Conservation (phyloP, 2,113 vertebrate genomes). For the Corythornis vintsioides region DNA sequence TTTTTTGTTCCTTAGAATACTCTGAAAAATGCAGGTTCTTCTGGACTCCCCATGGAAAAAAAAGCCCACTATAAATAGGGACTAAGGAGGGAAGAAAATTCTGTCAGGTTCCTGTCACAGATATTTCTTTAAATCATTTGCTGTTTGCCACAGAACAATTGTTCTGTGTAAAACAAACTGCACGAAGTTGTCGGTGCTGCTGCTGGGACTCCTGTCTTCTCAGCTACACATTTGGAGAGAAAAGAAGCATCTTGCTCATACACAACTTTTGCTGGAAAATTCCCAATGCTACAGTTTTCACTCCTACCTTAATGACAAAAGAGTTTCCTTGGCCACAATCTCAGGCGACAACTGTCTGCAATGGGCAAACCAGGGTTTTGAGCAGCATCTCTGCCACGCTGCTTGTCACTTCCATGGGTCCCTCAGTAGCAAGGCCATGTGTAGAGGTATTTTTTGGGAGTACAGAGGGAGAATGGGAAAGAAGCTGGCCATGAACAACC, state of each 20-base stretch:
- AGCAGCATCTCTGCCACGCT: neutral
- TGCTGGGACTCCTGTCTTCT: slow-evolving; percentile 14
- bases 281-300: neutral
- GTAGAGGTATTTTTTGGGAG: neutral
- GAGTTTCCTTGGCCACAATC: neutral
- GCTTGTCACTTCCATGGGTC: neutral
- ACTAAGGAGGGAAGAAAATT: slow-evolving; percentile 5
- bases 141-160: slow-evolving; percentile 9
- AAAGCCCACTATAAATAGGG: neutral
- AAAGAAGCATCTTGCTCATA: neutral
- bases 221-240: neutral
- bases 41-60: neutral
- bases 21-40: slow-evolving; percentile 19
- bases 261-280: neutral
- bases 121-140: slow-evolving; percentile 1
- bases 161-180: neutral
- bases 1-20: neutral
- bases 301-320: neutral
- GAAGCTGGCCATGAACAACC: neutral
- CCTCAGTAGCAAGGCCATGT: neutral
- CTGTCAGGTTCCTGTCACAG: slow-evolving; percentile 40
- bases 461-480: neutral
- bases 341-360: neutral
- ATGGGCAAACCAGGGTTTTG: neutral
- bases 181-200: neutral